A percentile compares a stretch with the other conserved stretches of the same genome.
These are phyloP conservation scores for Drosophila rhopaloa DNA, from an alignment of 1,140 invertebrate species.

Conservation along the genomic window DNA sequence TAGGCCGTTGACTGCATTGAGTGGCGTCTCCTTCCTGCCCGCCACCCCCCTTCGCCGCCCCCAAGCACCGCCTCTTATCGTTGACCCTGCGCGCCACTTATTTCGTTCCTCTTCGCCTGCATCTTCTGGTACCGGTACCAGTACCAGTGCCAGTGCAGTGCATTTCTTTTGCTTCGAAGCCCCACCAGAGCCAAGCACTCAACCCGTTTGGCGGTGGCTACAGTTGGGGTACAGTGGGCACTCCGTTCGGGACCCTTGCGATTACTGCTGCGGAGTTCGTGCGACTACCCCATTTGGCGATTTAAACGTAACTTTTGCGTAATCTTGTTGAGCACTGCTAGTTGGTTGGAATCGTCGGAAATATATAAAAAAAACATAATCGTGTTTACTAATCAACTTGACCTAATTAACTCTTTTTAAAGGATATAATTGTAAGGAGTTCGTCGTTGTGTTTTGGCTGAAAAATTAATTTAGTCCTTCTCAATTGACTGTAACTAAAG, in stretches of 20 bases:
- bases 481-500: no score
- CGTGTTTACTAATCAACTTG: no score
- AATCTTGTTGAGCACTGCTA: no score
- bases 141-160: slow-evolving; percentile 37
- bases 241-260: not conserved
- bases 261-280: no score
- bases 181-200: slow-evolving; percentile 69
- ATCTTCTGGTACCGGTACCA: slow-evolving; percentile 38
- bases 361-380: no score
- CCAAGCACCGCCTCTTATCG: slow-evolving; percentile 43
- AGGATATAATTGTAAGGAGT: no score
- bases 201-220: slow-evolving; percentile 50
- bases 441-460: no score
- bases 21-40: slow-evolving; percentile 53
- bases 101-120: slow-evolving; percentile 65
- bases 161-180: slow-evolving; percentile 81
- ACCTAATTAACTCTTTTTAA: no score
- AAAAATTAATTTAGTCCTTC: no score
- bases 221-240: slow-evolving; percentile 14
- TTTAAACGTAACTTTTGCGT: no score
- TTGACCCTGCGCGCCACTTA: slow-evolving; percentile 81
- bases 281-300: no score
- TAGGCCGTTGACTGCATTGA: slow-evolving; percentile 77
- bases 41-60: slow-evolving; percentile 13
- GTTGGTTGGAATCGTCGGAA: no score